Percentiles rank a stretch among this genome's conserved stretches.
These are phyloP conservation scores for Rhagonycha fulva DNA, from an alignment of 2,888 invertebrate genomes.

Conservation along the genomic window DNA sequence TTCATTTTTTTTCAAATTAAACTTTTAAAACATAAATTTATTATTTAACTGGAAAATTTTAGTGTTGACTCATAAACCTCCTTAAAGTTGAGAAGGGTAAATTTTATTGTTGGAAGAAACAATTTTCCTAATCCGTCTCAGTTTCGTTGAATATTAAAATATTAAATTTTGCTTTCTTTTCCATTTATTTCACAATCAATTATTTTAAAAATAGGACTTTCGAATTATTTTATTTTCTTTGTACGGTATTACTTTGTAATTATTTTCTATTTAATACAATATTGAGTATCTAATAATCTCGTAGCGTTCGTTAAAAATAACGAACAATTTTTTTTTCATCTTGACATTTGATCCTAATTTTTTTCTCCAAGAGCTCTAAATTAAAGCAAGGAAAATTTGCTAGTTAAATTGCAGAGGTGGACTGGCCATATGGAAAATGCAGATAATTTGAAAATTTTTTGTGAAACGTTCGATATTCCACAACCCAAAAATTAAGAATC, in stretches of 20 bases:
- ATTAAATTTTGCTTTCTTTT: background rate
- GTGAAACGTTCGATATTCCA: too few relatives aligned
- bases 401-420: too few relatives aligned
- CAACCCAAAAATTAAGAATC: too few relatives aligned
- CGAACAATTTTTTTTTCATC: too few relatives aligned
- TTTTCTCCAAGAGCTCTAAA: too few relatives aligned
- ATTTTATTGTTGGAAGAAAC: background rate
- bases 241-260: background rate
- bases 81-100: background rate
- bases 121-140: background rate
- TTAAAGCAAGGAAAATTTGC: too few relatives aligned
- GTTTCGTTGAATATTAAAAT: background rate
- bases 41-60: background rate
- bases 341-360: too few relatives aligned
- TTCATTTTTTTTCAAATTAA: background rate
- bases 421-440: too few relatives aligned
- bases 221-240: background rate
- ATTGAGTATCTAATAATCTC: too few relatives aligned
- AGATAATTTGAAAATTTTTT: too few relatives aligned
- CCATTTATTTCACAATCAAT: background rate
- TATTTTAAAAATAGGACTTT: background rate
- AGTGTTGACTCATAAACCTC: background rate
- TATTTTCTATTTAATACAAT: too few relatives aligned
- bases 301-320: too few relatives aligned
- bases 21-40: background rate